Conservation (phyloP, 64 coral and sea anemone genomes). For the Porites lutea region DNA sequence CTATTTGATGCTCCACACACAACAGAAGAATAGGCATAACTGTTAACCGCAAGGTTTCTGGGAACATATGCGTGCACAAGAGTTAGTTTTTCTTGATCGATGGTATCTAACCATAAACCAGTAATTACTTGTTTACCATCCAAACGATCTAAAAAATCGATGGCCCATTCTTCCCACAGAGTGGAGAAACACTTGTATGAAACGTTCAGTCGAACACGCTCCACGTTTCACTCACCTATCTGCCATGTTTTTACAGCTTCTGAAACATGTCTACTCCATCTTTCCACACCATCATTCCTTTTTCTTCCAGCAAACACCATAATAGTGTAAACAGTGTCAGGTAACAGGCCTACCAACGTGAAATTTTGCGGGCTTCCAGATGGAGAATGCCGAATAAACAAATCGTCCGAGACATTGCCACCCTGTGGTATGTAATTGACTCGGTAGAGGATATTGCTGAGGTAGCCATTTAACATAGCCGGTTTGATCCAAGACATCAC, state of each 20-base stretch:
- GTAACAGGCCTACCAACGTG: slow-evolving; percentile 17
- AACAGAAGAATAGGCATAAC: too few species aligned
- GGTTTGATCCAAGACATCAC: slow-evolving; percentile 42
- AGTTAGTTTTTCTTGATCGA: too few species aligned
- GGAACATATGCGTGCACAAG: too few species aligned
- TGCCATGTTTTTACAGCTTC: slow-evolving; percentile 43
- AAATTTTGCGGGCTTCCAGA: neutral
- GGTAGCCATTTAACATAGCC: slow-evolving; percentile 39
- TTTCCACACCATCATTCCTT: slow-evolving; percentile 32
- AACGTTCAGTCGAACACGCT: too few species aligned
- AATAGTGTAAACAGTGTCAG: slow-evolving; percentile 34
- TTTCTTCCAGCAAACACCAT: slow-evolving; percentile 46
- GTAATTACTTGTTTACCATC: too few species aligned
- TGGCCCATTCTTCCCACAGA: too few species aligned
- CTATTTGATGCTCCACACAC: too few species aligned
- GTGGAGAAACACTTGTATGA: too few species aligned
- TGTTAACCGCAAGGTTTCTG: too few species aligned
- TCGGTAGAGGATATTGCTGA: slow-evolving; percentile 29
- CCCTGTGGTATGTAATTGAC: slow-evolving; percentile 27
- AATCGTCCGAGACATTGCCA: slow-evolving; percentile 26
- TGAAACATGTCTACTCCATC: slow-evolving; percentile 9
- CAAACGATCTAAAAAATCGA: too few species aligned
- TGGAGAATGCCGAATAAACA: slow-evolving; percentile 11
- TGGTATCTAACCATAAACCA: too few species aligned
- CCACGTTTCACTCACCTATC: slow-evolving; percentile 11